phyloP scores from a whole-genome alignment of 1,140 invertebrate species.

The Drosophila navojoa region DNA sequence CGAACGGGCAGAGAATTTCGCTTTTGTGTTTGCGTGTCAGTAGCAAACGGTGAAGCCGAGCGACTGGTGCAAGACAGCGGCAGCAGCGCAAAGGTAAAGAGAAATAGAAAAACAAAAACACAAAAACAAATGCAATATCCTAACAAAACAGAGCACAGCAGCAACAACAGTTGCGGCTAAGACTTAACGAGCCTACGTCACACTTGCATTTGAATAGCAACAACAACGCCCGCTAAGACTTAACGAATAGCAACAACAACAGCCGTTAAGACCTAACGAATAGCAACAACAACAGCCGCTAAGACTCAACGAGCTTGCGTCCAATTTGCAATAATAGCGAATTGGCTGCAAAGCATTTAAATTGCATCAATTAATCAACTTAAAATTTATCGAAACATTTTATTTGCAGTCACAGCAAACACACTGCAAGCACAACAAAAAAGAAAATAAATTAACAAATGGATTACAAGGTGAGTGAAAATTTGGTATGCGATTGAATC shows the following conservation, averaged over 20 bases:
- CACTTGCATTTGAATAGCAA: not conserved
- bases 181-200: not conserved
- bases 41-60: constrained; percentile 26
- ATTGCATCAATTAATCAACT: not conserved
- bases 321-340: too few species aligned
- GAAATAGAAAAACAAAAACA: not conserved
- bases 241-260: too few species aligned
- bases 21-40: constrained; percentile 22
- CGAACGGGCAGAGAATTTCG: not conserved
- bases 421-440: not conserved
- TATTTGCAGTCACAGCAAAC: too few species aligned
- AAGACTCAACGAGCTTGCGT: too few species aligned
- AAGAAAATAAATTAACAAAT: constrained; percentile 20
- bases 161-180: not conserved
- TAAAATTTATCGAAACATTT: too few species aligned
- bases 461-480: constrained; percentile 64
- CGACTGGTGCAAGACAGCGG: constrained; percentile 3
- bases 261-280: too few species aligned
- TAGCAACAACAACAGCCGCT: too few species aligned
- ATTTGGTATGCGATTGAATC: constrained; percentile 16
- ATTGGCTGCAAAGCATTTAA: not conserved
- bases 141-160: not conserved
- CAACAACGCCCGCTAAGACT: not conserved
- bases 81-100: constrained; percentile 6
- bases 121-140: not conserved